Evolutionary conservation across 2,797 vertebrate genomes (phyloP), one percentile per base, ranked within the genome.

Genomic region (Otolemur crassicaudatus): DNA sequence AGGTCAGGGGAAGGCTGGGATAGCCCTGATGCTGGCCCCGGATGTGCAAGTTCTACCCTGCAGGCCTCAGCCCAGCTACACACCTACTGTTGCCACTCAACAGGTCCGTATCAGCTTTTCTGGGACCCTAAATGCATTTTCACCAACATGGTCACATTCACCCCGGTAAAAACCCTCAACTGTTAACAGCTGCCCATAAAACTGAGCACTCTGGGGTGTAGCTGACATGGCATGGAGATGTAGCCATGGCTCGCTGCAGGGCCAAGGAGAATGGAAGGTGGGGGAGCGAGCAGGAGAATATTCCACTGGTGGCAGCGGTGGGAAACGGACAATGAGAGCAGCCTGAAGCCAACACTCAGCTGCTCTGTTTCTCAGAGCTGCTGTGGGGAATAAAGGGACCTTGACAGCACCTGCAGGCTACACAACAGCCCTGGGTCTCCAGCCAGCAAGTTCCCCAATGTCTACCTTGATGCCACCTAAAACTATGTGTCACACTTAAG

Each of bases 101-200:
- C 4, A 46, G 49, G n/a, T 22, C 56, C 53, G 46, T n/a, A 67
- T 19, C 13, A 31, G 43, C 34, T 6, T 2, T 8, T 60, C 3
- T 34, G 37, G n/a, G n/a, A 37, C 0, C 3, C 3, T 12, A 75
- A 25, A 7, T 5, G 34, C 19, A 49, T 1, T 49, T 63, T 60
- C 84, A 3, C 17, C 27, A 76, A 63, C 60, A 72, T 1, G 7
- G 3, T 0, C 1, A 40, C 6, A 7, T 29, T 5, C 9, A 5
- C 20, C 27, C 69, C 34, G 20, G n/a, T 17, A 46, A 84, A 23
- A 61, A 10, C 5, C 43, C 40, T 27, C 19, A 10, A 13, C 3
- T 7, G 8, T 17, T 31, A 73, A n/a, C n/a, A 60, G 27, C 25
- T 6, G 29, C 16, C 40, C 9, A 12, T 2, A 53, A 56, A 43